A percentile compares a stretch with the other conserved stretches of the same genome.
These are phyloP conservation scores for Phocides pigmalion DNA, from an alignment of 1,140 invertebrate species.

Conservation along the genomic window DNA sequence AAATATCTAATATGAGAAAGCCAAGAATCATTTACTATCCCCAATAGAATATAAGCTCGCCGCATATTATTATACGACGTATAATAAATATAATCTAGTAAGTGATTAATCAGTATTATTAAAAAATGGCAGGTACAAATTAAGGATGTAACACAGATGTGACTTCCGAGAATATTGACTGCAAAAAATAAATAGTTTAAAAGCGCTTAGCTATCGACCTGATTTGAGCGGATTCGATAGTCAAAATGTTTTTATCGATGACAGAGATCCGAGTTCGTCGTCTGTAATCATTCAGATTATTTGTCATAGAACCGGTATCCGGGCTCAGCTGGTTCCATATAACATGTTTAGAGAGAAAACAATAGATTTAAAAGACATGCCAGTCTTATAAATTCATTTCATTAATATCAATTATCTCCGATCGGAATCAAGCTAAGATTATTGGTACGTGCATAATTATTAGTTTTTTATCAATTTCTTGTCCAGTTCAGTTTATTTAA, in stretches of 20 bases:
- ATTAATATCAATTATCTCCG: slow-evolving; percentile 30
- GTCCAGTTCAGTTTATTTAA: no score
- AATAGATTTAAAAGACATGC: slow-evolving; percentile 44
- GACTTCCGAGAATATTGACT: slow-evolving; percentile 21
- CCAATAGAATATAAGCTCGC: slow-evolving; percentile 1
- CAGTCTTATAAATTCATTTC: slow-evolving; percentile 4
- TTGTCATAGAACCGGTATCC: slow-evolving; percentile 61
- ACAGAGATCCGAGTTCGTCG: slow-evolving; percentile 54
- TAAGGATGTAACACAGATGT: slow-evolving; percentile 19
- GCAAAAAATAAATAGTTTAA: slow-evolving; percentile 12
- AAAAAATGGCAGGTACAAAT: slow-evolving; percentile 20
- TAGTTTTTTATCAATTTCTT: no score
- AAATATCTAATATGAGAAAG: neutral
- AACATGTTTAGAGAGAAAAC: slow-evolving; percentile 35
- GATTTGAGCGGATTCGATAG: slow-evolving; percentile 23
- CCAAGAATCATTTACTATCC: slow-evolving; percentile 7
- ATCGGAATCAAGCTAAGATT: slow-evolving; percentile 5
- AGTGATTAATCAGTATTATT: slow-evolving; percentile 23
- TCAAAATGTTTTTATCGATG: slow-evolving; percentile 46
- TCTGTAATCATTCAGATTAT: slow-evolving; percentile 55
- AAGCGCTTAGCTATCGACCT: slow-evolving; percentile 27
- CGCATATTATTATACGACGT: slow-evolving; percentile 1
- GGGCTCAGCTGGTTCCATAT: slow-evolving; percentile 21
- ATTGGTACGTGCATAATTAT: neutral
- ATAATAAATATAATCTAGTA: slow-evolving; percentile 14